Conservation (phyloP, 2,797 vertebrate species). For the Epinephelus awoara region DNA sequence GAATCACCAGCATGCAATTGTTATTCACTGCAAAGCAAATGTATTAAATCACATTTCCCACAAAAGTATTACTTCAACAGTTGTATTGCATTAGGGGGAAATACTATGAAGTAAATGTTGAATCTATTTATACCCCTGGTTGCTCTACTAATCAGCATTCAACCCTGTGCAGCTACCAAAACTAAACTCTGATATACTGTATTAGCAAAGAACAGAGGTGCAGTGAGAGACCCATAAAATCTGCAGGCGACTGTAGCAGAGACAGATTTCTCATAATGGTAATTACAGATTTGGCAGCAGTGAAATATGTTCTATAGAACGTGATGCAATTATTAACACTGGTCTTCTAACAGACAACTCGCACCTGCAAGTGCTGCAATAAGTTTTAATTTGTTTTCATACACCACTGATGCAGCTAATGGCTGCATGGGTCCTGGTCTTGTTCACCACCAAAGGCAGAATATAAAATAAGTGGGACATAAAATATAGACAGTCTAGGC, state of each 20-base stretch:
- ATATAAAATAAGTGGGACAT: constrained; percentile 31
- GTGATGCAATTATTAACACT: constrained; percentile 60
- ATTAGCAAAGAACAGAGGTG: constrained; percentile 62
- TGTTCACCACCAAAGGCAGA: constrained; percentile 7
- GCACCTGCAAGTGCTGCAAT: constrained; percentile 13
- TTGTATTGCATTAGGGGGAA: constrained; percentile 38
- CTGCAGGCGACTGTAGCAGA: constrained; percentile 48
- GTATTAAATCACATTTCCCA: constrained; percentile 39
- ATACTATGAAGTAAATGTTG: constrained; percentile 48
- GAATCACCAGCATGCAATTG: constrained; percentile 19
- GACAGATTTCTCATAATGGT: constrained; percentile 64
- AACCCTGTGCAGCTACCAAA: constrained; percentile 45
- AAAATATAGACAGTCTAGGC: constrained; percentile 17
- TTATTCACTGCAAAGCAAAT: constrained; percentile 29
- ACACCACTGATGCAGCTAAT: constrained; percentile 34
- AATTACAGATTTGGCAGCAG: constrained; percentile 70
- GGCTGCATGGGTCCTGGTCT: constrained; percentile 26
- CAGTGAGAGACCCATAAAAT: constrained; percentile 61
- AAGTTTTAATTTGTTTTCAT: constrained; percentile 46
- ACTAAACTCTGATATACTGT: constrained; percentile 63
- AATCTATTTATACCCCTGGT: constrained; percentile 49
- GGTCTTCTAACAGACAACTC: constrained; percentile 23
- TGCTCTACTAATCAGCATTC: constrained; percentile 63
- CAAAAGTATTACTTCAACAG: constrained; percentile 27
- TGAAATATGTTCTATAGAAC: constrained; percentile 60